Evolutionary conservation across 2,797 vertebrate species (phyloP).

Genomic region (Holocentrus rufus): DNA sequence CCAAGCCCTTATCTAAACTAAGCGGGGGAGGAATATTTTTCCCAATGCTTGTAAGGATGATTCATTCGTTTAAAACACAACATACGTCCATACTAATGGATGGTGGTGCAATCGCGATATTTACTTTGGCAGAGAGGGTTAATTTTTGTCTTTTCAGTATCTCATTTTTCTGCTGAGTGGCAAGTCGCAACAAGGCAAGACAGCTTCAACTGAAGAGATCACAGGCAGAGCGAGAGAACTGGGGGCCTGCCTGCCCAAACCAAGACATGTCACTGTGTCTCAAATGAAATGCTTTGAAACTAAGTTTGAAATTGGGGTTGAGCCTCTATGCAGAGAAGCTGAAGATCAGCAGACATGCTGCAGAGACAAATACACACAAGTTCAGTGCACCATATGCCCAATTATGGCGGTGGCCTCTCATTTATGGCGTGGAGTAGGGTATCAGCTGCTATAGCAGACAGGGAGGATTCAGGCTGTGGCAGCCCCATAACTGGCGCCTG

Average conservation of each 20-base stretch:
- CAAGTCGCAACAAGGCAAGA: slow-evolving; percentile 43
- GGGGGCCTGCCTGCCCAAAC: background rate
- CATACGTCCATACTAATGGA: slow-evolving; percentile 25
- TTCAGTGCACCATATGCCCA: slow-evolving; percentile 28
- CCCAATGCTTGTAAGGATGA: slow-evolving; percentile 59
- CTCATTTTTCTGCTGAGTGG: slow-evolving; percentile 7
- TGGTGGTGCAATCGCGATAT: slow-evolving; percentile 14
- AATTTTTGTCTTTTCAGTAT: slow-evolving; percentile 2
- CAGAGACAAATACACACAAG: slow-evolving; percentile 4
- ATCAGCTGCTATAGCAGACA: slow-evolving; percentile 74
- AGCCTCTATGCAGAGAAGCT: slow-evolving; percentile 5
- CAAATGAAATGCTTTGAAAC: background rate
- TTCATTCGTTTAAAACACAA: slow-evolving; percentile 53
- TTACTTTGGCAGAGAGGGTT: slow-evolving; percentile 24
- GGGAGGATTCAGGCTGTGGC: slow-evolving; percentile 45
- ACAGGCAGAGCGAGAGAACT: background rate
- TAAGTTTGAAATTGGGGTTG: background rate
- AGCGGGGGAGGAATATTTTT: slow-evolving; percentile 54
- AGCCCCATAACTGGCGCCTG: slow-evolving; percentile 70
- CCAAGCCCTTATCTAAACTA: slow-evolving; percentile 56
- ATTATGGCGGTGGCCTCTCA: slow-evolving; percentile 41
- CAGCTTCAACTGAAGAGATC: slow-evolving; percentile 2
- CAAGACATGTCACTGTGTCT: background rate
- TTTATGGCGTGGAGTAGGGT: slow-evolving; percentile 53
- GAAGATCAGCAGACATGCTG: background rate